A percentile compares a stretch with the other conserved stretches of the same genome.
Evolutionary conservation across 2,797 vertebrate species (phyloP).

Genomic region (Luscinia luscinia): DNA sequence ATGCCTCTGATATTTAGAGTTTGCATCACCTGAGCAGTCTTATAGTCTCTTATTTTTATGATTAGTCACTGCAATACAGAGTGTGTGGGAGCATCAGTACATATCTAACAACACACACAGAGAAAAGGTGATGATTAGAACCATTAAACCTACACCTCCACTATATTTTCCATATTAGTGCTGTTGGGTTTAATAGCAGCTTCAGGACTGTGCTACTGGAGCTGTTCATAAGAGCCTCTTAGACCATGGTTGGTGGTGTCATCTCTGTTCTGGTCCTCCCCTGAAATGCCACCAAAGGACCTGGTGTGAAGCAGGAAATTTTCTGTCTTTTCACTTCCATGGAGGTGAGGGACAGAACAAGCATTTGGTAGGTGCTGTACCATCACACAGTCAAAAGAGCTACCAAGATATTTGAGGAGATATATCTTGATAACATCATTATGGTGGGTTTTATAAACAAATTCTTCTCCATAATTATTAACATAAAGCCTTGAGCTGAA

Average conservation of each 20-base stretch:
- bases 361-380: not conserved
- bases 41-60: not conserved
- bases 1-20: not conserved
- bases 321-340: not conserved
- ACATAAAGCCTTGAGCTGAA: not conserved
- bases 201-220: not conserved
- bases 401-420: not conserved
- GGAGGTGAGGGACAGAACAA: not conserved
- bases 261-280: not conserved
- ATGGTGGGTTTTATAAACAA: not conserved
- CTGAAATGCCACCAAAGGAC: not conserved
- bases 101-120: not conserved
- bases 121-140: conserved; percentile 4
- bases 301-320: not conserved
- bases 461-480: not conserved
- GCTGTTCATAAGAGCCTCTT: not conserved
- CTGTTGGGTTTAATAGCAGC: not conserved
- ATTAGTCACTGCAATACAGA: not conserved
- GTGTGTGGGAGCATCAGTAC: not conserved
- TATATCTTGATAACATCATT: not conserved
- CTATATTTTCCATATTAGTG: not conserved
- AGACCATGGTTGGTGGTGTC: not conserved
- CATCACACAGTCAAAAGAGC: not conserved
- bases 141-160: not conserved
- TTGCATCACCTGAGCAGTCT: not conserved